phyloP scores from a whole-genome alignment of 2,113 vertebrate genomes.

The pig (Sus scrofa) region DNA sequence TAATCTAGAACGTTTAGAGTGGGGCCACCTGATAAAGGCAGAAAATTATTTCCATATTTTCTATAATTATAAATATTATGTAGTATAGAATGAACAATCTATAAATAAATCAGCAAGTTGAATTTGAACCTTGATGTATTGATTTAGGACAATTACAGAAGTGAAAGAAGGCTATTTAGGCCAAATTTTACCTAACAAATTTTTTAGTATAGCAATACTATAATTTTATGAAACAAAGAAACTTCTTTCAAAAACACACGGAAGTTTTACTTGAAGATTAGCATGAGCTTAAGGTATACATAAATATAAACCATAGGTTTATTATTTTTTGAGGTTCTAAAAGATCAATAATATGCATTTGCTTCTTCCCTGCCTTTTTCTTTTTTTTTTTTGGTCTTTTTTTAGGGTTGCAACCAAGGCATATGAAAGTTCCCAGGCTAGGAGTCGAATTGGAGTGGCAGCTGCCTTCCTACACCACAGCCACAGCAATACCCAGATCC shows the following conservation, averaged over 20 bases:
- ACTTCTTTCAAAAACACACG: slow-evolving; percentile 14
- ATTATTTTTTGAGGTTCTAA: slow-evolving; percentile 2
- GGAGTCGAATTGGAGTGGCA: too few relatives aligned
- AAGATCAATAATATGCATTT: background rate
- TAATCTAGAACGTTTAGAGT: background rate
- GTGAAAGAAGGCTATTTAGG: background rate
- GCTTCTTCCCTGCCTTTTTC: background rate
- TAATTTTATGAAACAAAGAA: slow-evolving; percentile 9
- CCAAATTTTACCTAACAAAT: background rate
- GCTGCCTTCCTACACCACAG: too few relatives aligned
- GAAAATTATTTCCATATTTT: background rate
- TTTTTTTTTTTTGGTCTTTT: too few relatives aligned
- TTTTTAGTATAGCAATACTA: background rate
- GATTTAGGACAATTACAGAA: slow-evolving; percentile 34
- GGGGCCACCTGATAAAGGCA: background rate
- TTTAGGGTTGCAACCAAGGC: too few relatives aligned
- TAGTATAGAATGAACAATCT: background rate
- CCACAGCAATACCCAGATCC: too few relatives aligned
- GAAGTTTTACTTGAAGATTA: background rate
- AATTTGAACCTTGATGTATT: background rate
- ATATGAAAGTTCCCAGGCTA: too few relatives aligned
- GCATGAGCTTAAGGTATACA: background rate
- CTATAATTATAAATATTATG: background rate
- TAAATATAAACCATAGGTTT: slow-evolving; percentile 16
- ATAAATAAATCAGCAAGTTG: background rate